Percentiles rank a stretch among this genome's conserved stretches.
phyloP scores from a whole-genome alignment of 1,140 invertebrate species.

The Stratiolaelaps scimitus region DNA sequence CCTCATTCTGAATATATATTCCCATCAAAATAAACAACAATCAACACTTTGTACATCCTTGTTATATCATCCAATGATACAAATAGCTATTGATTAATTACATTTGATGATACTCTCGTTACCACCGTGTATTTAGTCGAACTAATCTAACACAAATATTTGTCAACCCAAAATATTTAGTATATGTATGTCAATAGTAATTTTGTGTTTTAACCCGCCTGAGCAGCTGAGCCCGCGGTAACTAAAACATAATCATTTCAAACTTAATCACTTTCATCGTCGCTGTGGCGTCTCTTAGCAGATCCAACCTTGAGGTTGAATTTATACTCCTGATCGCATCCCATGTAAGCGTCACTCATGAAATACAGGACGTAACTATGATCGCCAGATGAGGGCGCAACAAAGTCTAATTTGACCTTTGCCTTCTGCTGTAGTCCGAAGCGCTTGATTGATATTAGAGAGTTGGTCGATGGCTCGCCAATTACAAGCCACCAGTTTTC shows the following conservation, averaged over 20 bases:
- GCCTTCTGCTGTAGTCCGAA: constrained; percentile 84
- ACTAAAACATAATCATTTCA: background rate
- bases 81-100: too few relatives aligned
- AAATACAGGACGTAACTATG: constrained; percentile 91
- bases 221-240: too few relatives aligned
- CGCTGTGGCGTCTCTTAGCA: constrained; percentile 39
- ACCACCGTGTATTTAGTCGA: too few relatives aligned
- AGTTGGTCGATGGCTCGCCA: constrained; percentile 86
- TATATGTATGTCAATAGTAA: too few relatives aligned
- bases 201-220: too few relatives aligned
- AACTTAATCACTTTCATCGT: constrained; percentile 38
- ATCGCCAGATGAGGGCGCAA: constrained; percentile 62
- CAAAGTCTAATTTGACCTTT: constrained; percentile 86
- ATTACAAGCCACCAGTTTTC: constrained; percentile 99
- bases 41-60: too few relatives aligned
- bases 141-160: too few relatives aligned
- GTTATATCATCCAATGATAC: too few relatives aligned
- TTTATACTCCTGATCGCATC: constrained; percentile 92
- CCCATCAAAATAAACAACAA: too few relatives aligned
- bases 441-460: constrained; percentile 87
- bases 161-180: too few relatives aligned
- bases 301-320: constrained; percentile 65
- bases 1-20: too few relatives aligned
- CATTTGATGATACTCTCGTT: too few relatives aligned
- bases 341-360: constrained; percentile 97